Percentiles rank a stretch among this genome's conserved stretches.
Conservation (phyloP, 2,797 vertebrate species). For the Lepus oiostolus region DNA sequence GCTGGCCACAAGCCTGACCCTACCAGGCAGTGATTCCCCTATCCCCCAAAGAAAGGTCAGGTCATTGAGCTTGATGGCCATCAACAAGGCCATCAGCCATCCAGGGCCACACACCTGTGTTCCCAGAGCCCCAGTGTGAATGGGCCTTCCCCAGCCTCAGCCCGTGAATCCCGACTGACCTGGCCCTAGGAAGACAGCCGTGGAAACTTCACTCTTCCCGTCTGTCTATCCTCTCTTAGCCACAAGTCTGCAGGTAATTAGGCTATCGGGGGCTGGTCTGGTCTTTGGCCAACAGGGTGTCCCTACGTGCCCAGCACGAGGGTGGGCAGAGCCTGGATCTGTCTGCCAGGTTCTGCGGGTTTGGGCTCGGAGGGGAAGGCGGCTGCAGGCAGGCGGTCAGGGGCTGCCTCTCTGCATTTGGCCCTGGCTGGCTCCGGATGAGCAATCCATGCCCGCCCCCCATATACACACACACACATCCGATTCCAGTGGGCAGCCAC, state of each 20-base stretch:
- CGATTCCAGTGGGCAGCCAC: background rate
- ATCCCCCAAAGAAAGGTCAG: background rate
- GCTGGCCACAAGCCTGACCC: background rate
- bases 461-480: too few species aligned
- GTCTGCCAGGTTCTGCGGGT: background rate
- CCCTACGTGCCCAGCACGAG: background rate
- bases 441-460: background rate
- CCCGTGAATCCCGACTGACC: background rate
- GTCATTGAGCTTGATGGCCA: background rate
- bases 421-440: background rate
- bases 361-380: background rate
- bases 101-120: background rate
- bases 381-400: background rate
- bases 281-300: background rate
- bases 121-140: background rate
- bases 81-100: background rate
- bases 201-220: background rate
- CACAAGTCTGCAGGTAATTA: background rate
- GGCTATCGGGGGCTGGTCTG: background rate
- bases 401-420: background rate
- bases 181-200: too few species aligned
- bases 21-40: background rate
- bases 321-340: background rate
- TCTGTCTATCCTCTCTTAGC: background rate
- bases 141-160: background rate